Evolutionary conservation across 1,140 invertebrate species (phyloP).

Genomic region (Dryas iulia): DNA sequence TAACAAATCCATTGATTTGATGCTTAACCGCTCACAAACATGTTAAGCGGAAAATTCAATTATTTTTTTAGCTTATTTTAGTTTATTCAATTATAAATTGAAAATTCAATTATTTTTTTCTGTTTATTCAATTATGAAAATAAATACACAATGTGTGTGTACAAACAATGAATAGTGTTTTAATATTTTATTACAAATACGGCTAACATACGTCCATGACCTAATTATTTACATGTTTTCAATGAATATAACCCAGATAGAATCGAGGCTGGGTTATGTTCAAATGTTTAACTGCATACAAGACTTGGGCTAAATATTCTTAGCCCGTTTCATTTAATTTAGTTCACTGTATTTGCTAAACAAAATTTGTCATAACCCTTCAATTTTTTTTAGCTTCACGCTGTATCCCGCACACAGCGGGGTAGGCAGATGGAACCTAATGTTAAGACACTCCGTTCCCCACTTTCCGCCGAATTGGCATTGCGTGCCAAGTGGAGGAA

Average conservation of each 20-base stretch:
- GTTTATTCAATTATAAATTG: neutral
- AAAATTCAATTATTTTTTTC: neutral
- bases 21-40: neutral
- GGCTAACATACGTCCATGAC: neutral
- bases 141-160: too few species aligned
- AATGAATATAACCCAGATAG: neutral
- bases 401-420: too few species aligned
- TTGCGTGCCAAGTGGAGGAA: too few species aligned
- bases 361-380: too few species aligned
- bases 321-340: neutral
- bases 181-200: neutral
- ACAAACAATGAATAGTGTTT: neutral
- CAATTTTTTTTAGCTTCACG: too few species aligned
- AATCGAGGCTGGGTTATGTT: neutral
- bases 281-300: neutral
- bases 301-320: neutral
- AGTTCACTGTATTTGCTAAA: too few species aligned
- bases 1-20: constrained; percentile 13
- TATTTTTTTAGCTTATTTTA: neutral
- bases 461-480: too few species aligned
- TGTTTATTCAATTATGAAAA: neutral
- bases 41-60: neutral
- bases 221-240: neutral
- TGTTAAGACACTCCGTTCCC: too few species aligned
- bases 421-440: too few species aligned